Percentiles rank a stretch among this genome's conserved stretches.
Conservation (phyloP, 2,888 invertebrate genomes). For the Caenorhabditis becei region DNA sequence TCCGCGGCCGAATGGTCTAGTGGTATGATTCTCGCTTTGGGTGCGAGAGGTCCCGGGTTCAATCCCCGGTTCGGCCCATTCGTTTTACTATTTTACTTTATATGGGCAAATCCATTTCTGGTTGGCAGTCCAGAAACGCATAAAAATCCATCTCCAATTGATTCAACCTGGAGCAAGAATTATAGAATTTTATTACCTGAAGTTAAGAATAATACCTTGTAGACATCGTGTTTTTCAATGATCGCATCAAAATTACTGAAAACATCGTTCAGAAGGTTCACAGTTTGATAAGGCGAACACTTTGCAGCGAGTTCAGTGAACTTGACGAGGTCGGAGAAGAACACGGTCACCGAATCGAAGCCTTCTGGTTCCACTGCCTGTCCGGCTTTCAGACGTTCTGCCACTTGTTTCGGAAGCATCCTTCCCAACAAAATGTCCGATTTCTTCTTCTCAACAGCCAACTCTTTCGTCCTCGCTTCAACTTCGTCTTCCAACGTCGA, state of each 20-base stretch:
- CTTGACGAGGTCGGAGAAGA: constrained; percentile 79
- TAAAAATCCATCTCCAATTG: constrained; percentile 79
- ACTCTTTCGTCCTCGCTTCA: constrained; percentile 74
- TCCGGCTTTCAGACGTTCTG: constrained; percentile 77
- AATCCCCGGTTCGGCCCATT: constrained; percentile 72
- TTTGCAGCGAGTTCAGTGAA: constrained; percentile 77
- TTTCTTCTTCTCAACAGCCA: constrained; percentile 77
- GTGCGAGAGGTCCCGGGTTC: constrained; percentile 82
- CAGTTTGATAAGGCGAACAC: constrained; percentile 78
- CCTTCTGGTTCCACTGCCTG: constrained; percentile 79
- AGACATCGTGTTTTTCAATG: constrained; percentile 76
- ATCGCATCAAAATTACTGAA: constrained; percentile 76
- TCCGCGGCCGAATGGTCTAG: constrained; percentile 79
- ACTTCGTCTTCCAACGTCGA: constrained; percentile 74
- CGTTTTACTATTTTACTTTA: constrained; percentile 52
- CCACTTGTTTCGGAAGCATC: constrained; percentile 79
- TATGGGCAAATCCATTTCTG: constrained; percentile 72
- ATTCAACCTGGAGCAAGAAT: constrained; percentile 71
- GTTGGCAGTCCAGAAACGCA: constrained; percentile 78
- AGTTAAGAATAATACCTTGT: constrained; percentile 68
- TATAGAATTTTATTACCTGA: no score
- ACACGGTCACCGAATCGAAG: constrained; percentile 77
- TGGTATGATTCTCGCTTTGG: constrained; percentile 82
- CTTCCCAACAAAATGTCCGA: constrained; percentile 74
- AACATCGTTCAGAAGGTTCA: constrained; percentile 76